Base-by-base conservation (phyloP, 64 coral and sea anemone genomes). In the Astreopora myriophthalma region DNA sequence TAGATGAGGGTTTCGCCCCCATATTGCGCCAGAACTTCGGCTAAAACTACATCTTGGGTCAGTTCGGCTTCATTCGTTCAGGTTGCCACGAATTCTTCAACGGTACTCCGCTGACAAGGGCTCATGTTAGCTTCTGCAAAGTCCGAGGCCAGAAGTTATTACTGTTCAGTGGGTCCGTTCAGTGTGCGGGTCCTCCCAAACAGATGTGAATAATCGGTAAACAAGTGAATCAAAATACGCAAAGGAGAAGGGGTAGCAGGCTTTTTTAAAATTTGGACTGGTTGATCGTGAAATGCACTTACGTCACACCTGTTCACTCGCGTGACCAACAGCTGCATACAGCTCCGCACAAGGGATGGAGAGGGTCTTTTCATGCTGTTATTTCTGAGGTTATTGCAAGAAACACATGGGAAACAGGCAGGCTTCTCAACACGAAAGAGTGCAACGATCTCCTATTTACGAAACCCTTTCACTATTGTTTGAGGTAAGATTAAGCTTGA, bases 1-100 rank as follows among this genome's bases (percentile, higher is more conserved):
- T 93, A 49, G 97, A 99, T 39, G 97, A 99, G 72, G 97, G 97
- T 88, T 96, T 96, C 31, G 94, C 97, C 17, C 97, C 97, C 97
- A 99, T 99, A 25, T 86, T 69, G 22, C 51, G 30, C 28, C 35
- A 26, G 65, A 82, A 86, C 28, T 65, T 22, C 2, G 23, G 57
- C 20, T 83, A 83, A 23, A n/a, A 16, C 13, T 66, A 22, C 55
- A 19, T 3, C 55, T 28, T 1, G 8, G 11, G 14, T 17, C n/a
- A 51, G 6, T 85, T 69, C 80, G 46, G 63, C 38, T 34, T 38
- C 24, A 71, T 58, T 37, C 24, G 28, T 64, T 57, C 48, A 20
- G 65, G 42, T 32, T 94, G 92, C 92, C 92, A 94, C 92, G 92
- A 94, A 94, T 69, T 89, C 86, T 82, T 88, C 40, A 42, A 19